phyloP scores from a whole-genome alignment of 2,888 invertebrate genomes.

The Cactoblastis cactorum region DNA sequence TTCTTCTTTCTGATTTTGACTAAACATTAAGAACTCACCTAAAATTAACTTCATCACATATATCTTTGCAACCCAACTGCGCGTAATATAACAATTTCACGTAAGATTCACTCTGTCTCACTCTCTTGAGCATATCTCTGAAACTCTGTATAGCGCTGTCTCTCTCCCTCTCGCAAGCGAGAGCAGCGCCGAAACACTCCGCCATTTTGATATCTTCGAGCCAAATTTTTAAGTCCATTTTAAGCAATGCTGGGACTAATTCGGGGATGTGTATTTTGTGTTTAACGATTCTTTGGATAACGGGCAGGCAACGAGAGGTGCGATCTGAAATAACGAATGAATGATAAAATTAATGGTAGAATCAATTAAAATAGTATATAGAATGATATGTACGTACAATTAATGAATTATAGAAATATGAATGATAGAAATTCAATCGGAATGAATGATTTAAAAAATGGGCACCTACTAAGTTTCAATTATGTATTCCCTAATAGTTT shows the following conservation, averaged over 20 bases:
- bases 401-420: too few species aligned
- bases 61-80: constrained; percentile 29
- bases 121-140: constrained; percentile 28
- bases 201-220: constrained; percentile 26
- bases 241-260: constrained; percentile 28
- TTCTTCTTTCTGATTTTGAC: too few species aligned
- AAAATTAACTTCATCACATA: constrained; percentile 42
- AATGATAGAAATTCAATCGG: too few species aligned
- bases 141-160: constrained; percentile 25
- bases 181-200: constrained; percentile 36
- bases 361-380: too few species aligned
- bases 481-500: too few species aligned
- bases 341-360: too few species aligned
- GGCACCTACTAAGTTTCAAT: too few species aligned
- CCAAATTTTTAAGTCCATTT: constrained; percentile 18
- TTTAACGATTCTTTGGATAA: constrained; percentile 29
- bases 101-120: constrained; percentile 31
- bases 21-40: constrained; percentile 31
- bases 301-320: constrained; percentile 25
- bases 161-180: constrained; percentile 24
- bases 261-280: constrained; percentile 34
- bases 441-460: too few species aligned
- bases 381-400: too few species aligned
- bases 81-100: constrained; percentile 42
- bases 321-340: constrained; percentile 7